These are phyloP conservation scores for human (Homo sapiens) DNA, from an alignment of 2,113 vertebrate species.

Conservation along the genomic window DNA sequence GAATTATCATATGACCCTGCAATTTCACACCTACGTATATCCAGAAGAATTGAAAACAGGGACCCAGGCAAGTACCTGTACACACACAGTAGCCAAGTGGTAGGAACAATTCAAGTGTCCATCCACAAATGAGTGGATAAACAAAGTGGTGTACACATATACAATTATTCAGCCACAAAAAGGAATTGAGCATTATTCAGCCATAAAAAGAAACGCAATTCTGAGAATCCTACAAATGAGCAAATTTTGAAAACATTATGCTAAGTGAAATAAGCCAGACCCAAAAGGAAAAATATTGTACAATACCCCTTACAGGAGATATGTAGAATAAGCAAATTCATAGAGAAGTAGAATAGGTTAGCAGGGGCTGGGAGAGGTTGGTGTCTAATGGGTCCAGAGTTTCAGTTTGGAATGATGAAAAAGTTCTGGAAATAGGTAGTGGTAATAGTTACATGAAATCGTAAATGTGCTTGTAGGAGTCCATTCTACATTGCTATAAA, in stretches of 20 bases:
- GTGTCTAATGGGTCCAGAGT: background rate
- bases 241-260: background rate
- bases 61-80: too few relatives aligned
- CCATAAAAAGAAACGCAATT: background rate
- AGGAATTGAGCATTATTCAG: background rate
- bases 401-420: background rate
- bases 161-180: background rate
- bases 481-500: too few relatives aligned
- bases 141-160: fast-evolving
- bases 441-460: background rate
- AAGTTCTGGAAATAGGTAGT: background rate
- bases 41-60: background rate
- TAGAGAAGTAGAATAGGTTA: background rate
- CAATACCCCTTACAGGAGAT: fast-evolving
- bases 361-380: background rate
- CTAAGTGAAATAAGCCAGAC: background rate
- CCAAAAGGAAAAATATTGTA: fast-evolving
- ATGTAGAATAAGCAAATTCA: background rate
- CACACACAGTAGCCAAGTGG: background rate
- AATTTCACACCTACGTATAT: background rate
- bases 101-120: background rate
- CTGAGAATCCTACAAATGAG: background rate
- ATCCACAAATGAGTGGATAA: background rate
- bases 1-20: background rate
- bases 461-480: too few relatives aligned